Percentiles rank a stretch among this genome's conserved stretches.
Conservation (phyloP, 2,113 vertebrate species). For the Bothrops jararaca region DNA sequence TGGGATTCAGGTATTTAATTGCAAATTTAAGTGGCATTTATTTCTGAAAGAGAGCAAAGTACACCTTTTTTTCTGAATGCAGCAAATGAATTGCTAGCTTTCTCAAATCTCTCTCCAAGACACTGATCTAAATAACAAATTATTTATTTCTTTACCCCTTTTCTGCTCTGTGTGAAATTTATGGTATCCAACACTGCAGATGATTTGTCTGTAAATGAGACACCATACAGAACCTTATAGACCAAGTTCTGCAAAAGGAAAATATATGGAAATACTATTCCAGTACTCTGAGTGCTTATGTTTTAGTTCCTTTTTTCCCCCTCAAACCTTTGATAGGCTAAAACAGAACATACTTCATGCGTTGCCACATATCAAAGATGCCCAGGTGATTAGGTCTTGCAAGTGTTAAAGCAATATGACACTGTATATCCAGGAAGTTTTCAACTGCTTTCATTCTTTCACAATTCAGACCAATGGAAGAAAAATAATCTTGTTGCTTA, state of each 20-base stretch:
- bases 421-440: background rate
- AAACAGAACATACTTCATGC: background rate
- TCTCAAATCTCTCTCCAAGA: background rate
- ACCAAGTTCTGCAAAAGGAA: background rate
- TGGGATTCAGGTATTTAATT: background rate
- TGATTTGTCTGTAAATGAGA: background rate
- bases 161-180: background rate
- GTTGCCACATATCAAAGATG: background rate
- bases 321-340: background rate
- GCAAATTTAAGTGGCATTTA: background rate
- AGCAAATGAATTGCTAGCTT: background rate
- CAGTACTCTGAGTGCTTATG: background rate
- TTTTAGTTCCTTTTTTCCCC: background rate
- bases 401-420: background rate
- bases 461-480: background rate
- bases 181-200: background rate
- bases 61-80: background rate
- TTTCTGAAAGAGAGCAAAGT: background rate
- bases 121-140: background rate
- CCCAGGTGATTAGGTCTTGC: background rate
- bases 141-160: background rate
- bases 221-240: background rate
- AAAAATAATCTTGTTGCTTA: constrained; percentile 7
- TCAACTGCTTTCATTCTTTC: background rate
- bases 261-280: background rate